Evolutionary conservation across 2,113 vertebrate genomes (phyloP).

Genomic region (Bubo bubo): DNA sequence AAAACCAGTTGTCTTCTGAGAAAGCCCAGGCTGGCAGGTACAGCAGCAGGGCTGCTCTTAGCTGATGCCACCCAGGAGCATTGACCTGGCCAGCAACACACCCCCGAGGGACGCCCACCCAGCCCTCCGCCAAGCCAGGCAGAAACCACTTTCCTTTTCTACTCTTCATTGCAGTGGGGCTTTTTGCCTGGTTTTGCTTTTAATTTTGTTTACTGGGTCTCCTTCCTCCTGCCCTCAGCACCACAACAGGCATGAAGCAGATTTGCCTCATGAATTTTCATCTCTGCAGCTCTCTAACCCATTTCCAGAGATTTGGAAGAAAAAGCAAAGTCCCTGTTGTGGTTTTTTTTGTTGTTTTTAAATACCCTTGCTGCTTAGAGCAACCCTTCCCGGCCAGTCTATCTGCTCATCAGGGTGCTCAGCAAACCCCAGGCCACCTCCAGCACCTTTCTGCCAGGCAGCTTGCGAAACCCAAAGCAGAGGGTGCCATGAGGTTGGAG

Average conservation of each 20-base stretch:
- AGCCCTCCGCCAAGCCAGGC: not conserved
- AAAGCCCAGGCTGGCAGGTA: not conserved
- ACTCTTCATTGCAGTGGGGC: fast-evolving
- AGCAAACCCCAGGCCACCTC: not conserved
- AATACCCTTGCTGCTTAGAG: not conserved
- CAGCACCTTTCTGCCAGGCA: not conserved
- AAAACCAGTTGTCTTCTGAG: not conserved
- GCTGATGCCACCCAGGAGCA: not conserved
- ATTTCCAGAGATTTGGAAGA: not conserved
- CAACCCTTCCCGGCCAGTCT: fast-evolving
- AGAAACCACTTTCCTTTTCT: not conserved
- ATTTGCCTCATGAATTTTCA: not conserved
- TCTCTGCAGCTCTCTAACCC: not conserved
- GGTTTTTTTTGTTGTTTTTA: no score
- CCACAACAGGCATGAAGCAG: fast-evolving
- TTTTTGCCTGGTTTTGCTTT: not conserved
- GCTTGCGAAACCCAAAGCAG: not conserved
- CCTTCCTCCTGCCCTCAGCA: fast-evolving
- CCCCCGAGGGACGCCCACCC: not conserved
- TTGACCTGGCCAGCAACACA: fast-evolving
- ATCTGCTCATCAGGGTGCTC: fast-evolving
- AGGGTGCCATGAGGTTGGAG: not conserved
- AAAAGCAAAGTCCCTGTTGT: not conserved
- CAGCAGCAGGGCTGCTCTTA: not conserved
- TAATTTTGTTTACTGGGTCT: not conserved